Evolutionary conservation across 2,888 invertebrate genomes (phyloP).

Genomic region (Tachina fera): DNA sequence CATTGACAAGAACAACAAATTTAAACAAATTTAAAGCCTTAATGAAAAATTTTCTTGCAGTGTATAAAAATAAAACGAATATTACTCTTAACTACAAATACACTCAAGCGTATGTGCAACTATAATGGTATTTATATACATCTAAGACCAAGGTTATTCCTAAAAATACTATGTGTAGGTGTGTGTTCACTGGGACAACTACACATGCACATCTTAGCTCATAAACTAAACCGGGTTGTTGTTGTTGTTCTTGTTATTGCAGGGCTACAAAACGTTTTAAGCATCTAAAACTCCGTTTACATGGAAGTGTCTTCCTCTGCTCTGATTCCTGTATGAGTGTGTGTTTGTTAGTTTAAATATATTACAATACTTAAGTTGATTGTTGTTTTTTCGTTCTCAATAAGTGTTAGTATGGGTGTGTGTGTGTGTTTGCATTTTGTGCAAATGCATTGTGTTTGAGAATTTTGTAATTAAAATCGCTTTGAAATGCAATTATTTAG

Average conservation of each 20-base stretch:
- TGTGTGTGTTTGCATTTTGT: slow-evolving; percentile 21
- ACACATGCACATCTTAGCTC: neutral
- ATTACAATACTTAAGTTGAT: slow-evolving; percentile 20
- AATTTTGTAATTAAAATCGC: slow-evolving; percentile 73
- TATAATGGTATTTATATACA: too few species aligned
- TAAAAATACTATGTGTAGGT: neutral
- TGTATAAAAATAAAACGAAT: neutral
- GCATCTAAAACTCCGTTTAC: slow-evolving; percentile 21
- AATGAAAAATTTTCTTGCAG: too few species aligned
- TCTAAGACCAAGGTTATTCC: slow-evolving; percentile 7
- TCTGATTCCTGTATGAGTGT: too few species aligned
- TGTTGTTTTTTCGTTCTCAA: neutral
- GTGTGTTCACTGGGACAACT: neutral
- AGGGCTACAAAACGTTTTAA: neutral
- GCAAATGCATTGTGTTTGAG: slow-evolving; percentile 61
- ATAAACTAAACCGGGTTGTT: neutral
- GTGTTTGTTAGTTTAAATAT: neutral
- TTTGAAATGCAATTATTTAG: slow-evolving; percentile 73
- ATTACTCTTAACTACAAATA: neutral
- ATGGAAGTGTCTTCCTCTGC: neutral
- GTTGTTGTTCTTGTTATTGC: neutral
- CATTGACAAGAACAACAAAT: too few species aligned
- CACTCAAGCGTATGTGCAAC: neutral
- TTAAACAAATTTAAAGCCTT: too few species aligned
- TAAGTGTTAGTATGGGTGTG: neutral